Percentiles rank a stretch among this genome's conserved stretches.
phyloP scores from a whole-genome alignment of 2,888 invertebrate genomes.

The Drosophila nr. fundita region DNA sequence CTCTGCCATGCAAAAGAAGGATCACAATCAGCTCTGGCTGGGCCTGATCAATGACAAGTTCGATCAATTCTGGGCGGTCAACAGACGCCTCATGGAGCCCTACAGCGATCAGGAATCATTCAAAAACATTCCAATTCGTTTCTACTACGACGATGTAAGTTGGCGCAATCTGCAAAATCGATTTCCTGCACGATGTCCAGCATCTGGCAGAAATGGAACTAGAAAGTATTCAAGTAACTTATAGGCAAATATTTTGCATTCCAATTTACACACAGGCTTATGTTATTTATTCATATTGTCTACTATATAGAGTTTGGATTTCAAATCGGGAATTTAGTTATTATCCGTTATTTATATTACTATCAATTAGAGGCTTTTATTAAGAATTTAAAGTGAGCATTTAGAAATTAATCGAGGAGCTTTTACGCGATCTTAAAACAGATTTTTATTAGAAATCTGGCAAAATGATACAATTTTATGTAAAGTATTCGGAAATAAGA shows the following conservation, averaged over 20 bases:
- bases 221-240: not conserved
- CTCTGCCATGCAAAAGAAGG: constrained; percentile 97
- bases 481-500: not conserved
- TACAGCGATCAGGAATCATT: constrained; percentile 92
- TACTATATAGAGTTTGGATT: not conserved
- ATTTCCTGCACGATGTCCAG: not conserved
- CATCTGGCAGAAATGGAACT: not conserved
- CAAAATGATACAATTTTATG: not conserved
- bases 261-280: not conserved
- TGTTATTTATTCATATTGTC: not conserved
- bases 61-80: constrained; percentile 99
- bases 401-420: not conserved
- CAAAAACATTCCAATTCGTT: constrained; percentile 95
- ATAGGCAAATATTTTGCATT: not conserved
- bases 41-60: constrained; percentile 98
- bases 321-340: not conserved
- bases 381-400: not conserved
- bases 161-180: not conserved
- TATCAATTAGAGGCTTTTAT: not conserved
- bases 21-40: constrained; percentile 98
- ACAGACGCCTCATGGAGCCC: constrained; percentile 96
- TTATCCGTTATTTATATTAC: not conserved
- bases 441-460: not conserved
- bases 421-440: too few species aligned
- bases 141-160: constrained; percentile 89